Percentiles rank a stretch among this genome's conserved stretches.
These are phyloP conservation scores for Saguinus midas DNA, from an alignment of 2,113 vertebrate genomes.

Conservation along the genomic window DNA sequence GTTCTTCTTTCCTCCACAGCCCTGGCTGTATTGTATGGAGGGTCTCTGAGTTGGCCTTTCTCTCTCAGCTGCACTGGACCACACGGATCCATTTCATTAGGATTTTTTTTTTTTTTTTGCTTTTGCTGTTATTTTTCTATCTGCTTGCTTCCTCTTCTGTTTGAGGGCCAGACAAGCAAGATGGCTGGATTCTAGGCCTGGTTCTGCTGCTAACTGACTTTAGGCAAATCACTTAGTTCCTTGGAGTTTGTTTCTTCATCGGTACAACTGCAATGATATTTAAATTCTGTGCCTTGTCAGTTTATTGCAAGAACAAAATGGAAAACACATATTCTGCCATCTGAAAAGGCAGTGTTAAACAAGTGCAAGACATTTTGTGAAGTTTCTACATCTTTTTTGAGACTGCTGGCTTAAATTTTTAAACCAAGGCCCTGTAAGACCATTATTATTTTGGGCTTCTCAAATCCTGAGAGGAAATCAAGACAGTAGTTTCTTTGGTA, in stretches of 20 bases:
- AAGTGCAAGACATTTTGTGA: not conserved
- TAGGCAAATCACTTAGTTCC: not conserved
- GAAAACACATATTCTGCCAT: rapidly evolving
- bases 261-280: not conserved
- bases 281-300: rapidly evolving
- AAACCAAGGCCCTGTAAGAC: not conserved
- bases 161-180: not conserved
- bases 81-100: not conserved
- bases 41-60: no score
- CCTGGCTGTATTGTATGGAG: no score
- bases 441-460: not conserved
- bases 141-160: not conserved
- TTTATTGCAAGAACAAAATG: not conserved
- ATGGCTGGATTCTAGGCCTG: not conserved
- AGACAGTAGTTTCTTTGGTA: not conserved
- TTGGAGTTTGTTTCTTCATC: not conserved
- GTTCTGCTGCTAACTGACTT: not conserved
- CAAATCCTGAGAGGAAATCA: not conserved
- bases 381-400: not conserved
- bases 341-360: not conserved
- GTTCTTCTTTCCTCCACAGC: rapidly evolving
- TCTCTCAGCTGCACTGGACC: rapidly evolving
- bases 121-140: no score
- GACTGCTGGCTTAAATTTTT: not conserved
- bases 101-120: not conserved